Evolutionary conservation across 2,797 vertebrate species (phyloP), one percentile per base, ranked within the genome.

Genomic region (Urophycis tenuis): DNA sequence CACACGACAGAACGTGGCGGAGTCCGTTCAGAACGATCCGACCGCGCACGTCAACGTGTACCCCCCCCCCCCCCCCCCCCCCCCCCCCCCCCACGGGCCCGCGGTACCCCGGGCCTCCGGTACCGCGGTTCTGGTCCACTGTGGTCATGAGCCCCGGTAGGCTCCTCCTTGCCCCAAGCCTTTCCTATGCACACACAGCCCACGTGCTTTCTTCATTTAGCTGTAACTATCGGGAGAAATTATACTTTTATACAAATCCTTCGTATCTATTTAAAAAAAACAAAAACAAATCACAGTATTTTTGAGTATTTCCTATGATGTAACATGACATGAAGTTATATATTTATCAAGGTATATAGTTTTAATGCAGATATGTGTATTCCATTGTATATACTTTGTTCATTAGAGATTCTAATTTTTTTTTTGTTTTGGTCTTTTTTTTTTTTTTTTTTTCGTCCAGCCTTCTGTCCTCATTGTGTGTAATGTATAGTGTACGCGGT

Each of bases 181-280:
- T 73, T 29, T 9, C 36, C 33, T 77, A 35, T n/a, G n/a, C 22
- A 77, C 41, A 75, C 67, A 64, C 53, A 11, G 45, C 76, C 72
- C 39, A 80, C 82, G 34, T 79, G 76, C 25, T 71, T 75, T 75
- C 80, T 70, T 10, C 49, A 80, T 64, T 64, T 73, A 76, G 72
- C 86, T 77, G 75, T 80, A 80, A 81, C 78, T 71, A 79, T 87
- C 87, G 88, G 91, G 93, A 92, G 91, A 84, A 88, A 92, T 91
- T 88, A 88, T 92, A 92, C 91, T 94, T 97, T 95, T 95, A 92
- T 96, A 94, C 86, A 94, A 94, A 93, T 92, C 87, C 88, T 94
- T 92, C 93, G 87, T 94, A 93, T 94, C 91, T 95, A 95, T 95
- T 94, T 94, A 92, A 94, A 91, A 92, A 93, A 75, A 87, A 76